Conservation (phyloP, 64 coral and sea anemone species). For the Stylophora pistillata region DNA sequence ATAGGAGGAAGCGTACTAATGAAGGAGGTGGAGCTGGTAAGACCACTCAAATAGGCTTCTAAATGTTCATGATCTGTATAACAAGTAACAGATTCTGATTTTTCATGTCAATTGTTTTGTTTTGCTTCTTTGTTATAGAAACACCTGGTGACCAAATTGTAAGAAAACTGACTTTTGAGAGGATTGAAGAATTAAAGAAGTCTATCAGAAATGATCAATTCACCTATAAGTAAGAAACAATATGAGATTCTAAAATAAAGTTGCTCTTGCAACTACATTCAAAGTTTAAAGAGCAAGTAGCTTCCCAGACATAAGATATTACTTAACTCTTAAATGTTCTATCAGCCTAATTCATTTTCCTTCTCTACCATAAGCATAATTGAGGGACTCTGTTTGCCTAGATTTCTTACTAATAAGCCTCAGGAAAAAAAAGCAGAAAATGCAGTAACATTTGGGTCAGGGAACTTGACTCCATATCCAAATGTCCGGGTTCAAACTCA, state of each 20-base stretch:
- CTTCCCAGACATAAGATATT: too few relatives aligned
- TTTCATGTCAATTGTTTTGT: not conserved
- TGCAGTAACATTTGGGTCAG: too few relatives aligned
- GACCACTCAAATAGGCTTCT: not conserved
- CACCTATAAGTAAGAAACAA: slow-evolving; percentile 66
- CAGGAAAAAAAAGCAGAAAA: too few relatives aligned
- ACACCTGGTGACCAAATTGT: slow-evolving; percentile 97
- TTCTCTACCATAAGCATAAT: too few relatives aligned
- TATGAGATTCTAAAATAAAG: not conserved
- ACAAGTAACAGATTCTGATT: not conserved
- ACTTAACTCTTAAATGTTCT: too few relatives aligned
- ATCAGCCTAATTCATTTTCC: too few relatives aligned
- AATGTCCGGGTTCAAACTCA: too few relatives aligned
- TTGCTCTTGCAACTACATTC: too few relatives aligned
- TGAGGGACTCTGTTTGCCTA: too few relatives aligned
- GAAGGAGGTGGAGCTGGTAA: not conserved
- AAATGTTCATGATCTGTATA: not conserved
- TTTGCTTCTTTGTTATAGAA: slow-evolving; percentile 55
- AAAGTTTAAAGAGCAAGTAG: too few relatives aligned
- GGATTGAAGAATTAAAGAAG: slow-evolving; percentile 95
- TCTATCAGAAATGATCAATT: slow-evolving; percentile 76
- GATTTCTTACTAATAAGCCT: too few relatives aligned
- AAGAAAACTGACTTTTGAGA: slow-evolving; percentile 90
- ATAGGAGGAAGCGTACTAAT: not conserved
- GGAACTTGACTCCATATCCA: too few relatives aligned